These are phyloP conservation scores for Bombus superbus DNA, from an alignment of 1,140 invertebrate genomes.

Conservation along the genomic window DNA sequence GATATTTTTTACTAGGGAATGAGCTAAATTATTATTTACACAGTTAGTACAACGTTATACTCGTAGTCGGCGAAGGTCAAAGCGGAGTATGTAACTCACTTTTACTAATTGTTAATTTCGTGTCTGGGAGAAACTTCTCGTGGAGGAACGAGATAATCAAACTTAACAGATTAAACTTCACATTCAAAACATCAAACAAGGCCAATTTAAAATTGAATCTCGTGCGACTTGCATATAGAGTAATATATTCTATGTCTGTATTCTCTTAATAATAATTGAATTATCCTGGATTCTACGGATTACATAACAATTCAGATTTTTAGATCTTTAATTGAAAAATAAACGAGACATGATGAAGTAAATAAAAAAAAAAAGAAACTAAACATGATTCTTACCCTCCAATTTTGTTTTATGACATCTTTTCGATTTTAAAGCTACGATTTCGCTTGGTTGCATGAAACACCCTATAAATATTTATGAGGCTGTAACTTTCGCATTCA, in stretches of 20 bases:
- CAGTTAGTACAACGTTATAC: not conserved
- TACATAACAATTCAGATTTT: no score
- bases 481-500: no score
- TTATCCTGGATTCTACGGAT: not conserved
- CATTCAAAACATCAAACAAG: conserved; percentile 8
- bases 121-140: not conserved
- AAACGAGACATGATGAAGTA: no score
- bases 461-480: no score
- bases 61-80: not conserved
- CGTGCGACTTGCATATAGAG: not conserved
- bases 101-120: conserved; percentile 20
- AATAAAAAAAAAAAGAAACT: no score
- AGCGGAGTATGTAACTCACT: not conserved
- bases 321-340: no score
- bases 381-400: no score
- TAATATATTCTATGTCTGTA: not conserved
- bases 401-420: no score
- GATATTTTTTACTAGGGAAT: not conserved
- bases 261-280: not conserved
- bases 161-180: not conserved
- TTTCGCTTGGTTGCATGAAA: no score
- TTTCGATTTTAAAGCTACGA: no score
- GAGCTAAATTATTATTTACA: not conserved
- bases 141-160: conserved; percentile 1
- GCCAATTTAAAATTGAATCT: not conserved